Evolutionary conservation across 2,888 invertebrate species (phyloP), one percentile per base, ranked within the genome.

Genomic region (Erpobdella octoculata): DNA sequence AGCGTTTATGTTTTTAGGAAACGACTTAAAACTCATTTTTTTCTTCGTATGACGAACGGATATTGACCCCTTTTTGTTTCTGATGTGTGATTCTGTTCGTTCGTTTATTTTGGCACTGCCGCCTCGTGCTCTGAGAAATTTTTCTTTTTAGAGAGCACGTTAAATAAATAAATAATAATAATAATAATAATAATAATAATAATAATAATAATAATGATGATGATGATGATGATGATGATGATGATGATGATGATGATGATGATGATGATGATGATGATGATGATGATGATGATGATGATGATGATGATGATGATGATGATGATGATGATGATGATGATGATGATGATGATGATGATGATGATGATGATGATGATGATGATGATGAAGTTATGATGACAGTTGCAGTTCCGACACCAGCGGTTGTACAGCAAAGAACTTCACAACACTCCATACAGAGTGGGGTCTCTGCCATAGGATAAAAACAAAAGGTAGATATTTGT

Each of bases 221-320:
- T 53, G 69, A 58, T 53, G 69, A 69, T 53, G 69, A 64, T 53
- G 69, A 66, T 38, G 66, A 66, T 38, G 66, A 66, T 38, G 66
- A 66, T 66, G 66, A 66, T 37, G 66, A 8, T 18, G 4, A 41
- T 6, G 38, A 69, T 53, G 69, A 66, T 31, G 66, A 66, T 18
- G 38, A 66, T 66, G 66, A 66, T 38, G 66, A 66, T 38, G 66
- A 41, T 18, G 38, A 21, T 46, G 68, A 68, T 46, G 31, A 68
- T 46, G 35, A 48, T 46, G 31, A 48, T 15, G 68, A 48, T 8
- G 33, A 48, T 25, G 33, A 68, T 48, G 48, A 68, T 67, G 70
- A 70, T 70, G 70, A 67, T 70, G 70, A 70, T 70, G 70, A 67
- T 68, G 70, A 70, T 70, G 62, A 70, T 70, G 62, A 70, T 70